Evolutionary conservation across 2,888 invertebrate species (phyloP).

Genomic region (Operophtera brumata): DNA sequence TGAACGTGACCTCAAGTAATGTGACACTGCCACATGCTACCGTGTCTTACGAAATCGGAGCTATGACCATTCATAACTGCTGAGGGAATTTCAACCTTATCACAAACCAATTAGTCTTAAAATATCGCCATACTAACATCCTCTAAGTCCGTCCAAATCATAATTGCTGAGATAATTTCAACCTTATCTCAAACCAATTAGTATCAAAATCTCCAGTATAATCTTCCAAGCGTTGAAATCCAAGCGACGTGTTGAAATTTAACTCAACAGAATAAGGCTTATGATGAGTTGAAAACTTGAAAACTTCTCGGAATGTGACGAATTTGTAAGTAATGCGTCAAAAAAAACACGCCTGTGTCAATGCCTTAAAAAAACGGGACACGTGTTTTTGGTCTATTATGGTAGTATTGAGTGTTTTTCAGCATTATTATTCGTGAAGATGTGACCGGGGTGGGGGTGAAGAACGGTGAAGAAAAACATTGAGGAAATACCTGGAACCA

Average conservation of each 20-base stretch:
- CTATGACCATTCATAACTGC: slow-evolving; percentile 10
- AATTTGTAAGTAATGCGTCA: slow-evolving; percentile 59
- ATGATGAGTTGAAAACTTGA: slow-evolving; percentile 29
- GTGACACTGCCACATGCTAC: slow-evolving; percentile 57
- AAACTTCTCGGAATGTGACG: slow-evolving; percentile 46
- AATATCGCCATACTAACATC: too few species aligned
- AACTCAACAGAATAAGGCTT: slow-evolving; percentile 32
- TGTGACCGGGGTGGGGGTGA: neutral
- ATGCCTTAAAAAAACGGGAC: slow-evolving; percentile 52
- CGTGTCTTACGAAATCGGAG: slow-evolving; percentile 56
- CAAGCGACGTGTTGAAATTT: slow-evolving; percentile 24
- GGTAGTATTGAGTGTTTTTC: slow-evolving; percentile 1
- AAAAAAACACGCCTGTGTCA: slow-evolving; percentile 53
- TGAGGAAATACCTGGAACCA: too few species aligned
- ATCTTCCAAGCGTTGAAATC: slow-evolving; percentile 5
- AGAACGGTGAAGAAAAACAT: neutral
- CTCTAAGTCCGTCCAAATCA: slow-evolving; percentile 14
- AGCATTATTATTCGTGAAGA: slow-evolving; percentile 1
- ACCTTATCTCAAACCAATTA: slow-evolving; percentile 10
- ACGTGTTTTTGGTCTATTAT: slow-evolving; percentile 42
- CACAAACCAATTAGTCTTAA: slow-evolving; percentile 15
- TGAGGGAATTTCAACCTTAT: slow-evolving; percentile 11
- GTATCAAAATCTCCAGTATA: too few species aligned
- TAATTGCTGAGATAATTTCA: slow-evolving; percentile 1
- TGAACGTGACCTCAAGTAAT: slow-evolving; percentile 53